Evolutionary conservation across 2,888 invertebrate species (phyloP), one percentile per base, ranked within the genome.

Genomic region (Nowickia ferox): DNA sequence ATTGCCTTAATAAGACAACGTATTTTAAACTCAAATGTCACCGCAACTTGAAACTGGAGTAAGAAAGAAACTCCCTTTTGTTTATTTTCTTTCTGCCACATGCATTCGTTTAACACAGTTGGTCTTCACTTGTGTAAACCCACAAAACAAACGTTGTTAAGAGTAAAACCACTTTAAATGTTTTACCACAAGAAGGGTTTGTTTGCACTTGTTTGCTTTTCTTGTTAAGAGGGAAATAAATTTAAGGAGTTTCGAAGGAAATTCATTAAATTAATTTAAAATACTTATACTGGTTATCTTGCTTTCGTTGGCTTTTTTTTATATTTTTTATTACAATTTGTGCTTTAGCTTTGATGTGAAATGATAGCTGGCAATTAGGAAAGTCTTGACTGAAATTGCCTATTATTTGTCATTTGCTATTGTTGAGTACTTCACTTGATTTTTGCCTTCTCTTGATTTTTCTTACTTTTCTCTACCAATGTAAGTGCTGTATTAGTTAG

Each of bases 11-110:
- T 44, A 57, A 48, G 44, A 46, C 30, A 46, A 9, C 9, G 17
- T 51, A 53, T 63, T 63, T 30, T 71, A 30, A 71, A 69, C 69
- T 75, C 69, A 79, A 84, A 84, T 84, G 79, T 84, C 79, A 79
- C 69, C 61, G 84, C 74, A 75, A 75, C 75, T 78, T 69, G 79
- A 84, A 72, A 78, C 84, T 69, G 53, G 68, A 66, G 10, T 46
- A 46, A 77, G 40, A 53, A 22, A n/a, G 40, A 38, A 59, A 68
- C 59, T 51, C 59, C 68, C 68, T 61, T 30, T 77, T 59, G 57
- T 48, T 68, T 55, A 17, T 40, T 69, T 61, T 42, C 30, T 44
- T 59, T 30, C 5, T 61, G 48, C 40, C 66, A 30, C 57, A 57
- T 68, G 48, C 22, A 57, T 59, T 30, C 30, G 6, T 30, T 77